Base-by-base conservation (phyloP, 37 sponge, comb jelly and placozoan species). In the Aplysina aerophoba region DNA sequence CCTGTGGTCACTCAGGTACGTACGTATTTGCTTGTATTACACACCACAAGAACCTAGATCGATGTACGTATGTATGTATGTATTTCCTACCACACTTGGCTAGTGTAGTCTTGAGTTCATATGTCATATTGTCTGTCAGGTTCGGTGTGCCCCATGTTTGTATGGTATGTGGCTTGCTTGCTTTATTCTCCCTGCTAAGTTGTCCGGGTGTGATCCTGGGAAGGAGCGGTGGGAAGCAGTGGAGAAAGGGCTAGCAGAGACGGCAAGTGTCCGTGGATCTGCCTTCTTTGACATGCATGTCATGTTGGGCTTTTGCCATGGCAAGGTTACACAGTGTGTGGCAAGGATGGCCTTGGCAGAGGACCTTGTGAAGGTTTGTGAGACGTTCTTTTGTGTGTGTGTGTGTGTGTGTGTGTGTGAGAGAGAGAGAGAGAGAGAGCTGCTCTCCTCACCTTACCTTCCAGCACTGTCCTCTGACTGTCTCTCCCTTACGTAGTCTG, bases 321-420 rank as follows among this genome's bases (percentile, higher is more conserved):
- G 61, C 59, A 61, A 33, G 62, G 81, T 36, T 38, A 57, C 34
- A 16, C 27, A 81, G 35, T 59, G 35, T 59, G 81, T 62, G 34
- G 81, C 81, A 56, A 1, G 61, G 55, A 17, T 53, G 19, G 81
- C 62, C 6, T 59, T 81, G 16, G 81, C 81, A 15, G 81, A 81
- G 5, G 35, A 81, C 17, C 20, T 81, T 15, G 55, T 81, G 38
- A 81, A 81, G 81, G 81, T 81, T 1, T 33, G 36, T 34, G 16
- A 38, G 15, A 20, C 59, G 17, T 17, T 17, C 15, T 57, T 20
- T 57, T 15, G 17, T 57, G 59, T 57, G 59, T 57, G 17, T 57
- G 17, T 57, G 59, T 62, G 63, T 62, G 27, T 62, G 63, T 27
- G 63, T 4, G 12, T 27, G 63, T 27, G 63, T 27, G 63, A 71